Evolutionary conservation across 1,140 invertebrate species (phyloP).

Genomic region (Polypedilum vanderplanki): DNA sequence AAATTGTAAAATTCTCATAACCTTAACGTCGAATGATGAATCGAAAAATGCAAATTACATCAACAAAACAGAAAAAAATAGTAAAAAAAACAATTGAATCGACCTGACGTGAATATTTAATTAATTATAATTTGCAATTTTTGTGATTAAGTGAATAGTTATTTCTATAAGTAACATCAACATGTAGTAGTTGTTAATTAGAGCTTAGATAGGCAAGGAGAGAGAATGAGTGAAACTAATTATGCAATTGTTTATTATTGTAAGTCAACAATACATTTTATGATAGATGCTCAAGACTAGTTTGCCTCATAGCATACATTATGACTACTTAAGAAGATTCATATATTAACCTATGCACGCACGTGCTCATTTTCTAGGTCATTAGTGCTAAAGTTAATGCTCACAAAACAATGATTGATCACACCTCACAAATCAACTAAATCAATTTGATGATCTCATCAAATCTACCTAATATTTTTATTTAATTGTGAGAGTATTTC

Average conservation of each 20-base stretch:
- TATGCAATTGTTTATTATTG: not conserved
- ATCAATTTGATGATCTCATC: too few species aligned
- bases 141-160: not conserved
- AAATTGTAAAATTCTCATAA: not conserved
- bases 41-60: conserved; percentile 3
- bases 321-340: not conserved
- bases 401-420: not conserved
- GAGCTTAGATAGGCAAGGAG: conserved; percentile 1
- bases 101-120: conserved; percentile 2
- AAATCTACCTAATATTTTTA: too few species aligned
- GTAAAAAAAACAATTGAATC: not conserved
- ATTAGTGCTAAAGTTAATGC: not conserved
- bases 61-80: not conserved
- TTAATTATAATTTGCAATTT: not conserved
- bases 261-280: not conserved
- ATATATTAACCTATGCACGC: not conserved
- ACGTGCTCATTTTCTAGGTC: conserved; percentile 7
- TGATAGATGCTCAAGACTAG: not conserved
- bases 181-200: not conserved
- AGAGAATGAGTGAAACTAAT: not conserved
- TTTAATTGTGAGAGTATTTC: too few species aligned
- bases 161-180: not conserved
- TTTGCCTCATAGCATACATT: not conserved
- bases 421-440: not conserved
- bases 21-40: not conserved